phyloP scores from a whole-genome alignment of 92 coral and sea anemone genomes.

The Zoanthus sociatus region DNA sequence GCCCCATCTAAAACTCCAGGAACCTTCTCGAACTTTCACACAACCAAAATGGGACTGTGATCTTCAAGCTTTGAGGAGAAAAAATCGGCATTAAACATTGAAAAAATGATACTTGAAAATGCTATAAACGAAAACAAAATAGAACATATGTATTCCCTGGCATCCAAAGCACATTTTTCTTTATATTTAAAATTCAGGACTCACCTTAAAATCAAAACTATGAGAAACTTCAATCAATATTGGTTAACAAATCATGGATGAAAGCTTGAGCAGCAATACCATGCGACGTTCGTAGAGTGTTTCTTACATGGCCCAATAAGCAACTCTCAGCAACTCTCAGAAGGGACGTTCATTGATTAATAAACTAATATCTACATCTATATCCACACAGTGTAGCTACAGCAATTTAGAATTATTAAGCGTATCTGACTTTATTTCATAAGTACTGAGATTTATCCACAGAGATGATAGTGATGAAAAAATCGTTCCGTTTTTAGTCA shows the following conservation, averaged over 20 bases:
- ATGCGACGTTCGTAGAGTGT: not conserved
- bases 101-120: not conserved
- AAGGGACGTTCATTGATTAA: not conserved
- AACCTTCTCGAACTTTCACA: conserved; percentile 12
- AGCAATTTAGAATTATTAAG: not conserved
- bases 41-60: not conserved
- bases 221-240: conserved; percentile 4
- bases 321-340: not conserved
- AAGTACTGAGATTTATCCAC: too few species aligned
- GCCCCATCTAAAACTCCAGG: not conserved
- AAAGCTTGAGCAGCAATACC: conserved; percentile 16
- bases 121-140: not conserved
- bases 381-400: not conserved
- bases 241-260: not conserved
- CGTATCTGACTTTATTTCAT: not conserved
- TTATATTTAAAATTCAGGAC: not conserved
- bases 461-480: too few species aligned
- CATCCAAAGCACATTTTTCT: conserved; percentile 2
- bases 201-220: conserved; percentile 29
- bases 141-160: conserved; percentile 9
- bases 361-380: not conserved
- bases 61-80: conserved; percentile 9
- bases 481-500: too few species aligned
- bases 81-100: not conserved
- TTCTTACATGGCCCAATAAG: conserved; percentile 13